Evolutionary conservation across 2,113 vertebrate species (phyloP), one percentile per base, ranked within the genome.

Genomic region (Cephalopterus ornatus): DNA sequence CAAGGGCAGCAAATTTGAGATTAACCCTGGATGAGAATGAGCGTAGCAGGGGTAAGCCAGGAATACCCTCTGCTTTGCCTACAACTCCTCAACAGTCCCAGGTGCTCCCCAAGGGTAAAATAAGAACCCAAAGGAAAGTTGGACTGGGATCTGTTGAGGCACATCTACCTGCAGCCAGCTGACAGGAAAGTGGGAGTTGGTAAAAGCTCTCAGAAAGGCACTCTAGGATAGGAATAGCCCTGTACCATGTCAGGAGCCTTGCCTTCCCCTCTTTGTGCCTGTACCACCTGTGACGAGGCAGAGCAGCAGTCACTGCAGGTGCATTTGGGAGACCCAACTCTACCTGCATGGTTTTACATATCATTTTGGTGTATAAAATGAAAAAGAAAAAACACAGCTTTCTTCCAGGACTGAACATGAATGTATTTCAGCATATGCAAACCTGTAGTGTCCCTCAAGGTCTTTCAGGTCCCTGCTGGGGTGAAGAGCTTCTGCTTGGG

Each of bases 161-260:
- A 37, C 58, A 8, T 68, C 37, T 53, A 11, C 47, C 39, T 52
- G 33, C 41, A 66, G 27, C 41, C 62, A 28, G 28, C 26, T 42
- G 68, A 32, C 18, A 62, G 70, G 50, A 41, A 55, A 63, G 21
- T 4, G 6, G 7, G 37, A 14, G 6, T 30, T 37, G 49, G 7
- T 20, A 41, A 68, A 46, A 53, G 73, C 35, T 65, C 24, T 12
- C 1, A 3, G 37, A 37, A 93, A 55, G 42, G 18, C 30, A 18
- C 14, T 16, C 37, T 6, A 37, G 63, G 79, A 19, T 20, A 58
- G 55, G 22, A 52, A 24, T 14, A 55, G 14, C n/a, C 32, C 35
- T 11, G 28, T 42, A 11, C 10, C 2, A 0, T 28, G 6, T 8
- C 77, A 33, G 0, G 0, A 83, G 39, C 72, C 28, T 44, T 16